Evolutionary conservation across 2,113 vertebrate genomes (phyloP), one percentile per base, ranked within the genome.

Genomic region (Capra hircus): DNA sequence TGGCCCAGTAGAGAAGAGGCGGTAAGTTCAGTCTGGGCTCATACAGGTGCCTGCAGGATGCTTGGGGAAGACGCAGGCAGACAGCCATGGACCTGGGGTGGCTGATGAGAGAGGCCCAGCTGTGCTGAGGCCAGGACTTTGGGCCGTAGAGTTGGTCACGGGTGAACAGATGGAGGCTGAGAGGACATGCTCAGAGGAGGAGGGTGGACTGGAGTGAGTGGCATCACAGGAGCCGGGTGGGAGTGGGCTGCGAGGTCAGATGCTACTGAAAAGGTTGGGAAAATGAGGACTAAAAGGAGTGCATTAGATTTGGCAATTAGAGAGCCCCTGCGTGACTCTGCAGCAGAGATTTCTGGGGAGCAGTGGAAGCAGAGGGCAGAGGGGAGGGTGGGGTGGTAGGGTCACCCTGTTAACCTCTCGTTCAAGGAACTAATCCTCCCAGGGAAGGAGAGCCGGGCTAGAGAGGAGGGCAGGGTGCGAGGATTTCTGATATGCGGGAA

Each of bases 361-460:
- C 2, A 0, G 12, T 23, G 36, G 33, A 40, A 17, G 45, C 16
- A 36, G 81, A 89, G 50, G 50, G 50, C 52, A 7, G 53, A 28
- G 55, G 25, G 30, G 19, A 19, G 28, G 48, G 90, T 0, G 6
- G 36, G 33, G n/a, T 36, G 12, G 12, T 4, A 0, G 36, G 53
- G 30, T 15, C 48, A 3, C 27, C 2, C 12, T 43, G 17, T 48
- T 59, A 25, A 53, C 19, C 81, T 85, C 88, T 36, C 6, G 0
- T 45, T 52, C 43, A 28, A 74, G 60, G 43, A 48, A 9, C 52
- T 33, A 43, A 57, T 55, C 19, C 0, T 6, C 3, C 1, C 21
- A 1, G 4, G 53, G 60, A 43, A 80, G 30, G 55, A 67, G 55
- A 84, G 33, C 0, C 0, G 0, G 9, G 15, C 15, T 12, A 4